Percentiles rank a stretch among this genome's conserved stretches.
These are phyloP conservation scores for Zele albiditarsus DNA, from an alignment of 2,888 invertebrate species.

Conservation along the genomic window DNA sequence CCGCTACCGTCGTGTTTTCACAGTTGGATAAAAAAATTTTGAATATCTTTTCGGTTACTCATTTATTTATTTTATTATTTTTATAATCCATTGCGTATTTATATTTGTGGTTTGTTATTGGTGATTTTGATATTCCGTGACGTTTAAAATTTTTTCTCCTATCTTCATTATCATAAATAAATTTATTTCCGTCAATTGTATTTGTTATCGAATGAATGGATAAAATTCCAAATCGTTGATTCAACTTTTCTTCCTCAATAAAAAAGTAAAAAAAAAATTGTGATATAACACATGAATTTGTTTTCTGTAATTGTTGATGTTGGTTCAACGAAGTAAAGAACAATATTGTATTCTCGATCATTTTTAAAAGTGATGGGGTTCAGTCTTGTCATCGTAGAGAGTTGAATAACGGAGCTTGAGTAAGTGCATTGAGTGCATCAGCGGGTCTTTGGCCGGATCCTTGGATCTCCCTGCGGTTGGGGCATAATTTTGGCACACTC, in stretches of 20 bases:
- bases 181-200: background rate
- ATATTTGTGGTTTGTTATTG: background rate
- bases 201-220: no score
- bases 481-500: slow-evolving; percentile 68
- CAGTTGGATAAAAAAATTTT: background rate
- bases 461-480: slow-evolving; percentile 45
- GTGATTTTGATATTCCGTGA: background rate
- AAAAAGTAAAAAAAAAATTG: no score
- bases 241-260: no score
- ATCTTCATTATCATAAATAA: background rate
- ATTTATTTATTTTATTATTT: background rate
- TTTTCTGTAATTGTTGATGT: background rate
- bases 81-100: background rate
- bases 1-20: background rate
- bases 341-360: slow-evolving; percentile 10
- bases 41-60: background rate
- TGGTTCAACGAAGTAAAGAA: background rate
- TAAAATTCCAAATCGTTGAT: no score
- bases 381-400: slow-evolving; percentile 9
- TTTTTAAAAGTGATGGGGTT: background rate
- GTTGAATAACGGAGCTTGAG: slow-evolving; percentile 30
- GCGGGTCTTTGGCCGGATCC: slow-evolving; percentile 64
- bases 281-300: background rate
- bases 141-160: background rate
- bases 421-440: slow-evolving; percentile 11